Base-by-base conservation (phyloP, 1,140 invertebrate species). In the Brachionus calyciflorus region DNA sequence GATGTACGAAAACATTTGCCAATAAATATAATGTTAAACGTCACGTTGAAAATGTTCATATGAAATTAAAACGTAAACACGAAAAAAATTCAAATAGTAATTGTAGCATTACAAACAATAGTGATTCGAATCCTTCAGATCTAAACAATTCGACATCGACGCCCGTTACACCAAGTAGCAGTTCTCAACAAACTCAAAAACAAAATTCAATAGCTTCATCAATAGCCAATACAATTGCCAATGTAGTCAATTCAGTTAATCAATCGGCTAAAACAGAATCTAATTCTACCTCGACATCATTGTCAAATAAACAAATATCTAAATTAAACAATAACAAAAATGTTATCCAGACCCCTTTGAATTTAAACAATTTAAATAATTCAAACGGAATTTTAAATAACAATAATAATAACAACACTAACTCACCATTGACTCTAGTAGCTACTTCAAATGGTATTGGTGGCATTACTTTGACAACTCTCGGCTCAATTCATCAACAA, bases 1-100 rank as follows among this genome's bases (percentile, higher is more conserved):
- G 69, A 37, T 73, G 69, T 51, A 73, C 46, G 17, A 73, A 73
- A 73, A 40, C 51, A n/a, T 73, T 73, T 73, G 69, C 69, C 28
- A 73, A 73, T 55, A 73, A 73, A 55, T 73, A 73, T 24, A 73
- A 73, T 51, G 69, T 73, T n/a, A 73, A 73, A 51, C 46, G 69
- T 5, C 69, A 73, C 14, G 30, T 73, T 9, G 69, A 73, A 73
- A 73, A 73, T 51, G 69, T 73, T 73, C 69, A 73, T 55, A 51
- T 73, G 51, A 73, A 73, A 73, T 19, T 73, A 6, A 73, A 55
- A 30, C 26, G 69, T 28, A 73, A 73, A 41, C 44, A 51, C 19
- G 40, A 73, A 19, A 73, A 51, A 30, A 48, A n/a, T 19, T 49
- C 65, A 1, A 51, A 46, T 14, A 73, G 51, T 30, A 73, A 44